Evolutionary conservation across 2,888 invertebrate species (phyloP), one percentile per base, ranked within the genome.

Genomic region (Phlogophora meticulosa): DNA sequence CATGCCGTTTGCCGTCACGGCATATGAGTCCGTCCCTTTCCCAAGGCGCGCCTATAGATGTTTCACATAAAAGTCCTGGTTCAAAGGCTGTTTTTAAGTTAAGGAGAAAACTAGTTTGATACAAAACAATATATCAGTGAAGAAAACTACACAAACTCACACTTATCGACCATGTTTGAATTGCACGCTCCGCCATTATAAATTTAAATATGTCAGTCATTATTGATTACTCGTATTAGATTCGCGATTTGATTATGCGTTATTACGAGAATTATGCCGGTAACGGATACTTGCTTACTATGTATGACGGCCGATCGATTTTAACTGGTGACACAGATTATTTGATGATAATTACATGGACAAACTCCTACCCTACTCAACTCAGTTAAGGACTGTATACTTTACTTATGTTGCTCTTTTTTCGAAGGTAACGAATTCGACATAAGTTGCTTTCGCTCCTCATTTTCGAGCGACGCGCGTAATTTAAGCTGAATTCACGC

Each of bases 221-320:
- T 73, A 72, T 61, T 46, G 71, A 83, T 84, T 82, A 77, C 65
- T 59, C 78, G 56, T 74, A 68, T 76, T 82, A 82, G 73, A 65
- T 15, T 52, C 58, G 58, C 74, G 49, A 78, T 72, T 71, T 67
- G 68, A 66, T 84, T 79, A 80, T 67, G 68, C 49, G 46, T 61
- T 78, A 75, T 83, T 78, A 85, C 64, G 64, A 55, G 62, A 73
- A 74, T 72, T 65, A 62, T 66, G 49, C 56, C 32, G 22, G 48
- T 52, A 48, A 63, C 58, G 56, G 40, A 42, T 46, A 56, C 36
- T 43, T 38, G 28, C 4, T 28, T 5, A 28, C 5, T 4, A 22
- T 22, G n/a, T 17, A 32, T 62, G 46, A 46, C 20, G 53, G 15
- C 20, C 17, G 15, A 61, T 51, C 13, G 46, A 24, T 51, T 13